Base-by-base conservation (phyloP, 2,113 vertebrate genomes). In the Ginglymostoma cirratum region DNA sequence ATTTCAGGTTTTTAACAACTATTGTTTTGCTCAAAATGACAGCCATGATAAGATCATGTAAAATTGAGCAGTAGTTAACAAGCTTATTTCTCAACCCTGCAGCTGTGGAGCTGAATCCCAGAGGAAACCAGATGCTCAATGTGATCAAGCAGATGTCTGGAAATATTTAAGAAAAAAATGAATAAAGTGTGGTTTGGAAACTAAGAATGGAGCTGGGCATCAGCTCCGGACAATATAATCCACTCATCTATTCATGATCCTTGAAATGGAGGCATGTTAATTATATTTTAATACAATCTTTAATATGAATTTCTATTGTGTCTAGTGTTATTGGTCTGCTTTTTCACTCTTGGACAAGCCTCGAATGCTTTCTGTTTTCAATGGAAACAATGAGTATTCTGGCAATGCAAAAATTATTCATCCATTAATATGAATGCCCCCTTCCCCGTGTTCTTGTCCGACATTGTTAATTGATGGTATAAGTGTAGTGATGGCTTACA, bases 81-180 rank as follows among this genome's bases (percentile, higher is more conserved):
- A 92, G 55, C 89, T 87, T 92, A 90, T 90, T 65, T 90, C 55
- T 65, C 87, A 61, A 19, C 52, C 52, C 61, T 93, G 89, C n/a
- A 66, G 89, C 89, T 66, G 61, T 93, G 61, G 17, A 93, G n/a
- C 89, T 93, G 19, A 93, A 66, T 93, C 89, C 89, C 55, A 66
- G 89, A n/a, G 65, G 61, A 65, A 19, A 67, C 61, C 61, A 93
- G 61, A 38, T 66, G 89, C 61, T 93, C 55, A 67, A 66, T 19
- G 66, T 93, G 38, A 34, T 61, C 55, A 67, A 66, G 7, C 89
- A 93, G 89, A 66, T 93, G 61, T 93, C n/a, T 93, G 89, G 34
- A 67, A 93, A 67, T 38, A 67, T 66, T 93, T 66, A 67, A 65
- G 55, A 66, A n/a, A 38, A 69, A 93, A 61, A 23, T 19, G 34